Evolutionary conservation across 2,888 invertebrate genomes (phyloP).

Genomic region (Leptura quadrifasciata): DNA sequence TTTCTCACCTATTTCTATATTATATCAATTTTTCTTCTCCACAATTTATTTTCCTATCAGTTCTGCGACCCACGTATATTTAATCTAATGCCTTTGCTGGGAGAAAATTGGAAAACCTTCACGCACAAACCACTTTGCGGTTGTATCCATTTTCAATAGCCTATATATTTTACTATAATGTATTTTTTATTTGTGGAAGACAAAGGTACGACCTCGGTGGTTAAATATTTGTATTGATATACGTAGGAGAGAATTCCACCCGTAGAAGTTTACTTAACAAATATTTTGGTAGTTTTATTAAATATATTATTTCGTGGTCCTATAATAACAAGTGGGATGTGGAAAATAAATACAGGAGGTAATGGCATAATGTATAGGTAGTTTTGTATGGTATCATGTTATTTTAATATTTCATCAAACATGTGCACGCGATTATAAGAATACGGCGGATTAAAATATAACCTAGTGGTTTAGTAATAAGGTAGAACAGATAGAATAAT

Average conservation of each 20-base stretch:
- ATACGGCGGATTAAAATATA: too few relatives aligned
- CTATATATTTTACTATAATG: conserved; percentile 20
- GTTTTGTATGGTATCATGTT: too few relatives aligned
- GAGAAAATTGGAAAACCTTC: conserved; percentile 24
- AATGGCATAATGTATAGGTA: background rate
- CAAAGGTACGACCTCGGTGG: background rate
- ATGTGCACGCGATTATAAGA: too few relatives aligned
- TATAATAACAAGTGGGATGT: background rate
- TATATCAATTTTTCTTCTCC: conserved; percentile 3
- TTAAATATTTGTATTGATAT: conserved; percentile 3
- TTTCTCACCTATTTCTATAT: background rate
- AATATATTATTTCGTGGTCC: background rate
- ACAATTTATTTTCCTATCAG: conserved; percentile 23
- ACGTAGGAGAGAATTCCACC: background rate
- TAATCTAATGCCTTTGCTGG: conserved; percentile 13
- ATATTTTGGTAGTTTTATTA: background rate
- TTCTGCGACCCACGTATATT: conserved; percentile 9
- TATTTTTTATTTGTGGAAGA: conserved; percentile 7
- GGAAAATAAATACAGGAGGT: background rate
- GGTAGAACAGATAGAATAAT: too few relatives aligned
- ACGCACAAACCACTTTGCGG: conserved; percentile 20
- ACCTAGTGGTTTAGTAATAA: too few relatives aligned
- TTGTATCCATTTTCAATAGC: conserved; percentile 19
- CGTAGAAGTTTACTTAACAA: background rate
- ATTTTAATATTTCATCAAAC: too few relatives aligned